Evolutionary conservation across 2,888 invertebrate genomes (phyloP), one percentile per base, ranked within the genome.

Genomic region (Chorisops tibialis): DNA sequence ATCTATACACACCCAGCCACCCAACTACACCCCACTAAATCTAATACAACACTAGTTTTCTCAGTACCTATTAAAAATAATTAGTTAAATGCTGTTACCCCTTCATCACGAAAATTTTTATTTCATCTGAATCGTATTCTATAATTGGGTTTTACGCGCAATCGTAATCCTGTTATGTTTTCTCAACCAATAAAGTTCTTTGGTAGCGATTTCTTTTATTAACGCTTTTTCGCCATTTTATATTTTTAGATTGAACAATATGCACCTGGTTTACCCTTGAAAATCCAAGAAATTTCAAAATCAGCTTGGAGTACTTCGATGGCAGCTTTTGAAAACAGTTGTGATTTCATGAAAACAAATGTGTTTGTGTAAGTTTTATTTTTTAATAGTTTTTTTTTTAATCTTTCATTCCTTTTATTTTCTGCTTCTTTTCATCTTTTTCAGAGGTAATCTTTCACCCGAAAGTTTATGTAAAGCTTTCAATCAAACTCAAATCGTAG

Each of bases 381-480:
- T 41, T 5, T 41, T 4, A 41, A 45, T 45, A 14, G n/a, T 30
- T 54, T 11, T 63, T 21, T 22, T 51, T 61, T 45, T 45, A 45
- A 16, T 45, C 19, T 41, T 16, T 19, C 43, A 45, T 11, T 39
- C 16, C 43, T 45, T 9, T 45, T 59, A 9, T 59, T 59, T n/a
- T 59, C 18, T n/a, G n/a, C 59, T 63, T 58, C 51, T 63, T 54
- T 61, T 63, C 60, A 68, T 52, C 63, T n/a, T 41, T 82, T 82
- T 51, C 81, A 90, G 91, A 47, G 90, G 89, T 3, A 85, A 86
- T 63, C 81, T 90, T 75, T 89, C 89, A 58, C 89, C 90, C 6
- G 89, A 89, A 76, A 88, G 85, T 71, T 80, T 91, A 56, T 86
- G 87, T 68, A 86, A 82, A 76, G 87, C 86, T 64, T 79, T 89